Base-by-base conservation (phyloP, 2,888 invertebrate species). In the Drosophila maculinotata region DNA sequence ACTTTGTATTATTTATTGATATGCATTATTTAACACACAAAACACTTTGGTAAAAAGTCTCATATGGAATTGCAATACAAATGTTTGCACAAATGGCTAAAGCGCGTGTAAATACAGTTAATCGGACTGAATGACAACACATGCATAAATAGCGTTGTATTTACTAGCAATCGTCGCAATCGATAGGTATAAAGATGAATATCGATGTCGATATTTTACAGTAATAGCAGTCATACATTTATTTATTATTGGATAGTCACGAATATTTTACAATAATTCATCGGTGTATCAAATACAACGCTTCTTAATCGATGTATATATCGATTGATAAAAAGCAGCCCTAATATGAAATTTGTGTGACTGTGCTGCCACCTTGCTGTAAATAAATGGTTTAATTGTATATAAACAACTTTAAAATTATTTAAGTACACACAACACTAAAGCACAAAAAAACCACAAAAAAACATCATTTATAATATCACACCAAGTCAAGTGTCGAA, bases 81-180 rank as follows among this genome's bases (percentile, higher is more conserved):
- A 42, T 65, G 63, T 49, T 76, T 59, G 54, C 52, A 79, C 68
- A 71, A 82, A 53, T 44, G 41, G 23, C 28, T 20, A 51, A 79
- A 76, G 68, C 60, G 68, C 57, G 48, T 64, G 47, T 49, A 63
- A 76, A 59, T 52, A 38, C 48, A 26, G 20, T 20, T 65, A 30
- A 33, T 70, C 54, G 35, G 3, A 12, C 41, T 51, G 36, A 77
- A 72, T 57, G 80, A 54, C 81, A 78, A 59, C 84, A 65, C 84
- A 73, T 65, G 56, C 12, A 58, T 10, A 1, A 7, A 3, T 14
- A 60, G 67, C 45, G 59, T 7, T 57, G 83, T n/a, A 51, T 1
- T 35, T 3, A 31, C 0, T 7, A 28, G n/a, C 7, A 28, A 42
- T 53, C 23, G 31, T 12, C 0, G 36, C 10, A 30, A 47, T 59